Evolutionary conservation across 2,797 vertebrate species (phyloP).

Genomic region (Neomorphus geoffroyi): DNA sequence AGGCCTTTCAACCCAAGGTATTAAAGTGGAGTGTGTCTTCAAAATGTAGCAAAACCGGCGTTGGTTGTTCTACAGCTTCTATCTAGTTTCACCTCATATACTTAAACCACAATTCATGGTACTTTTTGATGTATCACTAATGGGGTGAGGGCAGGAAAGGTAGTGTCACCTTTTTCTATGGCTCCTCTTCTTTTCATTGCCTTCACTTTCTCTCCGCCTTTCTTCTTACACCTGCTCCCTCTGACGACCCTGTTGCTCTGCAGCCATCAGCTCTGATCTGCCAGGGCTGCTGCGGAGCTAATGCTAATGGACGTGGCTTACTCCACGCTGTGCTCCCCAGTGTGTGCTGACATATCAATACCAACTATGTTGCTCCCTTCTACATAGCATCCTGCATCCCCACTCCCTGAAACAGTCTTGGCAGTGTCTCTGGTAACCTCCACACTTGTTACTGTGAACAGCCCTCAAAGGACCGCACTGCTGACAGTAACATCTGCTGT

Average conservation of each 20-base stretch:
- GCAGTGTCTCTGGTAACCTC: not conserved
- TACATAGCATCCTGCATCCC: not conserved
- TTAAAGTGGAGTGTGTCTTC: not conserved
- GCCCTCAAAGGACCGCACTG: fast-evolving
- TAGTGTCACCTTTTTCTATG: not conserved
- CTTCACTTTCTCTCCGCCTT: not conserved
- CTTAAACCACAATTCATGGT: not conserved
- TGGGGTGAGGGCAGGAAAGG: not conserved
- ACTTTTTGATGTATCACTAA: not conserved
- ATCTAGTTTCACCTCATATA: not conserved
- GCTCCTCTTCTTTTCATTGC: not conserved
- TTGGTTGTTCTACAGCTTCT: not conserved
- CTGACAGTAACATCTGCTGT: slow-evolving; percentile 9
- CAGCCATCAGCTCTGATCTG: not conserved
- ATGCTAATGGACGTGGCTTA: not conserved
- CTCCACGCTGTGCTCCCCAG: fast-evolving
- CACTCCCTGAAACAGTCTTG: not conserved
- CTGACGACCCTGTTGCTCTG: not conserved
- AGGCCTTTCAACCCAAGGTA: not conserved
- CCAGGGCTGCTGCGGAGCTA: fast-evolving
- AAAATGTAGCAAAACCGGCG: not conserved
- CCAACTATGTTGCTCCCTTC: not conserved
- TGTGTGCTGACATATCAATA: not conserved
- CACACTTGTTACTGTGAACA: not conserved
- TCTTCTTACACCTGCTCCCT: not conserved